phyloP scores from a whole-genome alignment of 2,888 invertebrate genomes.

The Polymixis lichenea region DNA sequence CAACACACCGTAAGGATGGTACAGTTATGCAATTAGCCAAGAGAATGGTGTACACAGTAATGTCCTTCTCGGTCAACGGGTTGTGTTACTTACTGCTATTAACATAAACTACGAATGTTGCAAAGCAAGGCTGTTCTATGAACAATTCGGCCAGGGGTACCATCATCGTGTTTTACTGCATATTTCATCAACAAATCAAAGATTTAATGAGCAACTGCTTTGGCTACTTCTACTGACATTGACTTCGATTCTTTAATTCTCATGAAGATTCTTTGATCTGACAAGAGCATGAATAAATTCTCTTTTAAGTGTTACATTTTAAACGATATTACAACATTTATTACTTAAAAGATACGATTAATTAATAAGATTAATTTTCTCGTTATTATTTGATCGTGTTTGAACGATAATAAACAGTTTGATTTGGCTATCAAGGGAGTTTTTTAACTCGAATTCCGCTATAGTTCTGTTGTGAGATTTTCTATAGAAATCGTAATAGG shows the following conservation, averaged over 20 bases:
- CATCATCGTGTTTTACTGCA: conserved; percentile 35
- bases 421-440: background rate
- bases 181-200: conserved; percentile 27
- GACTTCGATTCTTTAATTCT: conserved; percentile 31
- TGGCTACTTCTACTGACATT: conserved; percentile 38
- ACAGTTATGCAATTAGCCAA: conserved; percentile 81
- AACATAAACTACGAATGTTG: conserved; percentile 66
- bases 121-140: conserved; percentile 68
- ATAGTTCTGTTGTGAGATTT: background rate
- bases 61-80: conserved; percentile 79
- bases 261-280: conserved; percentile 45
- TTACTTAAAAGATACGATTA: background rate
- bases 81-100: conserved; percentile 69
- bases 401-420: background rate
- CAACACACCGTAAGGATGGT: conserved; percentile 67
- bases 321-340: background rate
- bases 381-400: background rate
- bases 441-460: background rate
- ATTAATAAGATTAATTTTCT: background rate
- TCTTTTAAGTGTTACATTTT: background rate
- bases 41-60: conserved; percentile 74
- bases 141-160: conserved; percentile 72
- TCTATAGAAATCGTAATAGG: background rate
- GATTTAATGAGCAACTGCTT: conserved; percentile 31
- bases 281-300: conserved; percentile 26